Conservation (phyloP, 2,113 vertebrate genomes). For the Amblyopsis rosae region DNA sequence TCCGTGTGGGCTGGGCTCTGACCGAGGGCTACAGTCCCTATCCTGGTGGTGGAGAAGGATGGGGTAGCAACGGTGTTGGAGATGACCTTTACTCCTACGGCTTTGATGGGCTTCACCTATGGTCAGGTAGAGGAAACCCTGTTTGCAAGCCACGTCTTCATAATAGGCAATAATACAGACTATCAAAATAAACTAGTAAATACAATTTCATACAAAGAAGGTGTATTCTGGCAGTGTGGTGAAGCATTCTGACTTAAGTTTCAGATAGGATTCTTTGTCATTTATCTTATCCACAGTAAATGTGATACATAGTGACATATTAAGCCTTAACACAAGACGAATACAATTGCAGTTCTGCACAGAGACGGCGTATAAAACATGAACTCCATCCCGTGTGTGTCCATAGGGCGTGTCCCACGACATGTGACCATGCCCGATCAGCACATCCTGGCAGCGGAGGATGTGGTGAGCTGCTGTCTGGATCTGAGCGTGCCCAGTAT, state of each 20-base stretch:
- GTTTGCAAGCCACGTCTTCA: neutral
- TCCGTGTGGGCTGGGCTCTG: conserved; percentile 90
- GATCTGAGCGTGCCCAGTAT: conserved; percentile 90
- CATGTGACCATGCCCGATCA: conserved; percentile 80
- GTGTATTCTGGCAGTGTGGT: too few species aligned
- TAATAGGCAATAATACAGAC: neutral
- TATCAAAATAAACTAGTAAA: neutral
- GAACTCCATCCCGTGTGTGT: neutral
- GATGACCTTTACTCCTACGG: conserved; percentile 91
- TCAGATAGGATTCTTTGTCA: too few species aligned
- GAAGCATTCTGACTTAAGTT: too few species aligned
- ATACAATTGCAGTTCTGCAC: too few species aligned
- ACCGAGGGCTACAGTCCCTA: conserved; percentile 91
- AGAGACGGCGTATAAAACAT: neutral
- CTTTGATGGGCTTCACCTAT: conserved; percentile 88
- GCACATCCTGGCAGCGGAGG: conserved; percentile 82
- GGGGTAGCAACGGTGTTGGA: conserved; percentile 89
- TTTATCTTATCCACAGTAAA: too few species aligned
- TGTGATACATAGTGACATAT: too few species aligned
- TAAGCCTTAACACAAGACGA: too few species aligned
- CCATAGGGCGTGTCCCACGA: conserved; percentile 83
- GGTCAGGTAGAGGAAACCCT: conserved; percentile 81
- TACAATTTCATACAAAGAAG: too few species aligned
- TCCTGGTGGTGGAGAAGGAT: conserved; percentile 90
- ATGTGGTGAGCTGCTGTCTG: conserved; percentile 91